Evolutionary conservation across 2,113 vertebrate genomes (phyloP).

Genomic region (Leucoraja erinaceus): DNA sequence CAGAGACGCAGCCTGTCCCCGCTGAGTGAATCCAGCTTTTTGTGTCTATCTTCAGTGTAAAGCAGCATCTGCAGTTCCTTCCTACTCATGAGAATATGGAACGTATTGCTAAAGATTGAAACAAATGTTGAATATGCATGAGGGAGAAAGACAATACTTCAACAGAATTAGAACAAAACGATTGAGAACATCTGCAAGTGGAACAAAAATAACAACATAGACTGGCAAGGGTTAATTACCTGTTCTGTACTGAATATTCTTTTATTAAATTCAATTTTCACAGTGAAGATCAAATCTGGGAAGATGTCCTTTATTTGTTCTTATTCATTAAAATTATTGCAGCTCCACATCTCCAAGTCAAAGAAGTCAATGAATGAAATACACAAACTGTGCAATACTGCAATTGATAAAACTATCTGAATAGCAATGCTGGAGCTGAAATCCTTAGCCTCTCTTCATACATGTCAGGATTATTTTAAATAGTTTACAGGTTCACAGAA

Average conservation of each 20-base stretch:
- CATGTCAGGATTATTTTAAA: background rate
- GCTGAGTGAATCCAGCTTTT: too few species aligned
- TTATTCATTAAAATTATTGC: background rate
- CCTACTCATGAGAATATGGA: too few species aligned
- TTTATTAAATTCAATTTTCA: constrained; percentile 1
- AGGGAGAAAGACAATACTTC: too few species aligned
- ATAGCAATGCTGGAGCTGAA: background rate
- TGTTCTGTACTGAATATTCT: background rate
- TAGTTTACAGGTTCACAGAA: background rate
- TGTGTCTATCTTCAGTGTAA: too few species aligned
- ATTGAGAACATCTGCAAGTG: too few species aligned
- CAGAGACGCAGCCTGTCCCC: too few species aligned
- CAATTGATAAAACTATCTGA: background rate
- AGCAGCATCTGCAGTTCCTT: too few species aligned
- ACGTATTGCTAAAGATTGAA: too few species aligned
- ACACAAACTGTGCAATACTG: background rate
- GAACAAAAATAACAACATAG: too few species aligned
- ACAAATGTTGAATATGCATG: too few species aligned
- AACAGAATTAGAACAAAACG: too few species aligned
- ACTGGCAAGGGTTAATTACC: too few species aligned
- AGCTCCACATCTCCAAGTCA: background rate
- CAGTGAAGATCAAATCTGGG: background rate
- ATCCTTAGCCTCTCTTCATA: background rate
- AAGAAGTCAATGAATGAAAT: background rate
- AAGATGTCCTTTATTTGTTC: background rate